Evolutionary conservation across 1,140 invertebrate species (phyloP).

Genomic region (Drosophila punjabiensis): DNA sequence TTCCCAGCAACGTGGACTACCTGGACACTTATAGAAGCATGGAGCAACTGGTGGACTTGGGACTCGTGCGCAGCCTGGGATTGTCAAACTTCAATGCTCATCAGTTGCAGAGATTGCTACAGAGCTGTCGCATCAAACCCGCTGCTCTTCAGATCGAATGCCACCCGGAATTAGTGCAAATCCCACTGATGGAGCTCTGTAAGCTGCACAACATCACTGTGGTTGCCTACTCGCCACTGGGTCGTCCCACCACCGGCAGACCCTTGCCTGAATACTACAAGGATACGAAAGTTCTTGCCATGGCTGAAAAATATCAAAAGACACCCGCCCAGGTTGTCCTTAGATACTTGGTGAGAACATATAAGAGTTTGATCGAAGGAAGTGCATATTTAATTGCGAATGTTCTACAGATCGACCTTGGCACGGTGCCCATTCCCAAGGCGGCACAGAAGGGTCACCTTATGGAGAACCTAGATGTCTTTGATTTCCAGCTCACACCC

Average conservation of each 20-base stretch:
- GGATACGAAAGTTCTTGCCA: conserved; percentile 86
- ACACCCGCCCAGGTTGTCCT: conserved; percentile 89
- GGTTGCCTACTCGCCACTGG: conserved; percentile 93
- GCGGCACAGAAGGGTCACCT: conserved; percentile 90
- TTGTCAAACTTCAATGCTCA: conserved; percentile 95
- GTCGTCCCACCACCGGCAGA: conserved; percentile 86
- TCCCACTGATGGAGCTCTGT: conserved; percentile 90
- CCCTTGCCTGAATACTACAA: conserved; percentile 80
- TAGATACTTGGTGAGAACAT: conserved; percentile 86
- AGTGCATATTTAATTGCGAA: conserved; percentile 7
- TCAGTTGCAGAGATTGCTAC: conserved; percentile 91
- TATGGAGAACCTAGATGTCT: conserved; percentile 90
- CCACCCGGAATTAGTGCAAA: conserved; percentile 94
- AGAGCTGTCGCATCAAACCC: conserved; percentile 90
- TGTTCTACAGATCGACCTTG: conserved; percentile 88
- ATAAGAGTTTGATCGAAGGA: neutral
- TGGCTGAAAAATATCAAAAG: conserved; percentile 90
- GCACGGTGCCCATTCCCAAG: conserved; percentile 93
- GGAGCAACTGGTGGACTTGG: conserved; percentile 91
- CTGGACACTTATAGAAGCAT: conserved; percentile 95
- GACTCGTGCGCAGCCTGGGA: conserved; percentile 91
- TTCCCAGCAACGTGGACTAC: conserved; percentile 88
- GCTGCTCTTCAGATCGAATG: conserved; percentile 91
- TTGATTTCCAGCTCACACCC: conserved; percentile 90
- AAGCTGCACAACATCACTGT: conserved; percentile 88